These are phyloP conservation scores for Dendrolimus houi DNA, from an alignment of 2,888 invertebrate species.

Conservation along the genomic window DNA sequence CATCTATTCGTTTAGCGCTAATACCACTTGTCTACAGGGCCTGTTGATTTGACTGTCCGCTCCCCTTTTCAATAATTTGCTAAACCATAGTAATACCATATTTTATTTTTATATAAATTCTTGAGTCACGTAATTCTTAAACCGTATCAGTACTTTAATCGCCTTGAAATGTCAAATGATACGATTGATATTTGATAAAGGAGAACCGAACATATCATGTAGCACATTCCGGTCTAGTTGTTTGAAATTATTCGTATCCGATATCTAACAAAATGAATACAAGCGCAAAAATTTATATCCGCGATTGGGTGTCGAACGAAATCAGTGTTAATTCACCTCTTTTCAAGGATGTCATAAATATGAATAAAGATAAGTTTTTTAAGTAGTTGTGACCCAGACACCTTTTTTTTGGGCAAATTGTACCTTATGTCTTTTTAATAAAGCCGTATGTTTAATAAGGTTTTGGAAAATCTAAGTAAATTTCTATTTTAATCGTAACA, in stretches of 20 bases:
- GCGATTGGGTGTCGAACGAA: background rate
- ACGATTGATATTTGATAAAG: slow-evolving; percentile 31
- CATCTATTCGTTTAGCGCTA: too few relatives aligned
- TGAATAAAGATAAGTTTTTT: background rate
- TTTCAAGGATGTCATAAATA: background rate
- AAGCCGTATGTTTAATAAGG: background rate
- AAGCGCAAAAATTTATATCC: background rate
- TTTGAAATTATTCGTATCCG: slow-evolving; percentile 5
- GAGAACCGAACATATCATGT: slow-evolving; percentile 23
- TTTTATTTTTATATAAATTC: too few relatives aligned
- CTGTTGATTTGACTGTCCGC: too few relatives aligned
- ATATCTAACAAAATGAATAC: background rate
- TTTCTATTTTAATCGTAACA: background rate
- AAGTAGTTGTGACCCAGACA: background rate
- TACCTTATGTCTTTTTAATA: background rate
- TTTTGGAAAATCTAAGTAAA: background rate
- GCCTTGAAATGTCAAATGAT: slow-evolving; percentile 41
- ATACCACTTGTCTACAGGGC: too few relatives aligned
- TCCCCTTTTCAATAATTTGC: too few relatives aligned
- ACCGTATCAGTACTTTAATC: slow-evolving; percentile 12
- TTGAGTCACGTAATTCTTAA: slow-evolving; percentile 16
- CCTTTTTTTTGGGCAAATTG: background rate
- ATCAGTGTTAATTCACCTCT: background rate
- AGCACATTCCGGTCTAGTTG: slow-evolving; percentile 20
- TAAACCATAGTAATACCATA: too few relatives aligned